phyloP scores from a whole-genome alignment of 2,797 vertebrate genomes.

The Smutsia temminckii region DNA sequence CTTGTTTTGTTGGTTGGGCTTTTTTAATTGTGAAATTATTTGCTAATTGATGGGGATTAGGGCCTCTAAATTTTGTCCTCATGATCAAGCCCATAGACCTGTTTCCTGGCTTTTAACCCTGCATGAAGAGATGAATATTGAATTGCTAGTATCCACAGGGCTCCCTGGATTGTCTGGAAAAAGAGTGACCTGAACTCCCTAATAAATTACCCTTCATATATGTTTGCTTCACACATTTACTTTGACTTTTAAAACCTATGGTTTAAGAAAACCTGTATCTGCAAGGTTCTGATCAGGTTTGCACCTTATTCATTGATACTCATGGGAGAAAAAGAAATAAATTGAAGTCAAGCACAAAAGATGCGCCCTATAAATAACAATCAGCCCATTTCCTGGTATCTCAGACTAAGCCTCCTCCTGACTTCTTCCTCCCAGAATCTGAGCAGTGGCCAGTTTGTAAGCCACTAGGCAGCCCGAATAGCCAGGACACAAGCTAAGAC shows the following conservation, averaged over 20 bases:
- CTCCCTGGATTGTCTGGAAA: background rate
- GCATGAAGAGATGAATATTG: background rate
- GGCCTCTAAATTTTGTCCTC: background rate
- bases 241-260: conserved; percentile 7
- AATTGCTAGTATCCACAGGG: background rate
- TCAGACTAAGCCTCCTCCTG: background rate
- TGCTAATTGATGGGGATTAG: background rate
- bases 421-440: background rate
- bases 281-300: background rate
- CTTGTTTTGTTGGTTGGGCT: background rate
- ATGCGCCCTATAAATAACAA: background rate
- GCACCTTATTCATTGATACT: background rate
- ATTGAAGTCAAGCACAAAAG: background rate
- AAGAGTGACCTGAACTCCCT: background rate
- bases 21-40: background rate
- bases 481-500: background rate
- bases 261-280: background rate
- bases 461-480: background rate
- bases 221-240: background rate
- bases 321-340: background rate
- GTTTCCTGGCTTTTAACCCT: background rate
- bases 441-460: background rate
- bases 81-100: background rate
- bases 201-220: background rate
- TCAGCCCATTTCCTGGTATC: background rate